Conservation (phyloP, 1,140 invertebrate species). For the Penaeus chinensis region DNA sequence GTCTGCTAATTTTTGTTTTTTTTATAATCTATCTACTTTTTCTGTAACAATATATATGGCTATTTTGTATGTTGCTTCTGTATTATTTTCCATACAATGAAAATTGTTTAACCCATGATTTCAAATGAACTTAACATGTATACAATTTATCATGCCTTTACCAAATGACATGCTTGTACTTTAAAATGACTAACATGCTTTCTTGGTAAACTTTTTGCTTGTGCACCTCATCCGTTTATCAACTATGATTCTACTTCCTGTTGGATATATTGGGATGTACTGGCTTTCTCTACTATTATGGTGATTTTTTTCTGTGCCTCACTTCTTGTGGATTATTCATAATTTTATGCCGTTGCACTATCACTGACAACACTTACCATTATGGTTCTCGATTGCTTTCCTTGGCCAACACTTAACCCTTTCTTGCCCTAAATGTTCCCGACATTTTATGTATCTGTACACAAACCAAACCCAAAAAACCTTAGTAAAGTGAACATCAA, state of each 20-base stretch:
- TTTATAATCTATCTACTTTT: background rate
- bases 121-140: no score
- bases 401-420: background rate
- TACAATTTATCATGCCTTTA: no score
- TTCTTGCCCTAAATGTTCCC: background rate
- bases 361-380: background rate
- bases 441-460: background rate
- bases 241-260: background rate
- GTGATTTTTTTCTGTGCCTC: background rate
- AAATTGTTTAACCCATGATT: no score
- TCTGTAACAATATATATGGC: no score
- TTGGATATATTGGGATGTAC: background rate
- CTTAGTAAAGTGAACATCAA: slow-evolving; percentile 86
- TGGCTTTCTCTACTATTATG: background rate
- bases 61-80: no score
- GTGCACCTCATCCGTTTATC: no score
- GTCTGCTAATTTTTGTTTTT: background rate
- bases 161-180: no score
- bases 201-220: no score
- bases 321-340: background rate
- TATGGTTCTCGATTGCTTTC: background rate
- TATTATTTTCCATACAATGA: no score
- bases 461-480: slow-evolving; percentile 43
- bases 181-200: no score
- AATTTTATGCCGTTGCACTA: background rate